Evolutionary conservation across 2,888 invertebrate genomes (phyloP).

Genomic region (Scaptomyza flava): DNA sequence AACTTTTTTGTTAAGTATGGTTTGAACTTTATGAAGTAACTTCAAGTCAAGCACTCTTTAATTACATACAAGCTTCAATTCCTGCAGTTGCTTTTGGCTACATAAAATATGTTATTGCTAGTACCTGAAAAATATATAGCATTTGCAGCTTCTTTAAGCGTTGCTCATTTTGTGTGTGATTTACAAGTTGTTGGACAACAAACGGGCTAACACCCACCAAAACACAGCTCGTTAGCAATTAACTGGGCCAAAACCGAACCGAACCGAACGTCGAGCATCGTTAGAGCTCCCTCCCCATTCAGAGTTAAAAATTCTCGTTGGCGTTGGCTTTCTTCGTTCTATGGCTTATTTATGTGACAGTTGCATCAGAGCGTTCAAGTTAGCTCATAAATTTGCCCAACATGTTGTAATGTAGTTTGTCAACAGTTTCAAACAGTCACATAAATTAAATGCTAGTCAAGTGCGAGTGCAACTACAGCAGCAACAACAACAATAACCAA

Average conservation of each 20-base stretch:
- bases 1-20: no score
- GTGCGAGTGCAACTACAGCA: slow-evolving; percentile 65
- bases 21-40: no score
- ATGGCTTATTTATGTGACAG: slow-evolving; percentile 70
- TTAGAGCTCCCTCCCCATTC: no score
- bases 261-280: not conserved
- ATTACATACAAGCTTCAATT: no score
- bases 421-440: slow-evolving; percentile 76
- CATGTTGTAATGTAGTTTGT: slow-evolving; percentile 80
- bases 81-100: not conserved
- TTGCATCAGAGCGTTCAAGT: slow-evolving; percentile 68
- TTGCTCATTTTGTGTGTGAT: slow-evolving; percentile 11
- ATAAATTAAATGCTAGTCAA: slow-evolving; percentile 77
- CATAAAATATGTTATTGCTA: not conserved
- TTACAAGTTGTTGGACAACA: slow-evolving; percentile 4
- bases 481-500: slow-evolving; percentile 38
- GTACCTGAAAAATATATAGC: not conserved
- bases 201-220: not conserved
- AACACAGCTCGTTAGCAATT: slow-evolving; percentile 29
- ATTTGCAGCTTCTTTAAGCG: not conserved
- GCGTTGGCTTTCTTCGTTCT: not conserved
- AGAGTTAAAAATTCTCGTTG: not conserved
- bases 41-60: no score
- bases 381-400: slow-evolving; percentile 75
- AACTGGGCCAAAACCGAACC: slow-evolving; percentile 40